phyloP scores from a whole-genome alignment of 2,113 vertebrate genomes.

The Forbesichthys papilliferus region DNA sequence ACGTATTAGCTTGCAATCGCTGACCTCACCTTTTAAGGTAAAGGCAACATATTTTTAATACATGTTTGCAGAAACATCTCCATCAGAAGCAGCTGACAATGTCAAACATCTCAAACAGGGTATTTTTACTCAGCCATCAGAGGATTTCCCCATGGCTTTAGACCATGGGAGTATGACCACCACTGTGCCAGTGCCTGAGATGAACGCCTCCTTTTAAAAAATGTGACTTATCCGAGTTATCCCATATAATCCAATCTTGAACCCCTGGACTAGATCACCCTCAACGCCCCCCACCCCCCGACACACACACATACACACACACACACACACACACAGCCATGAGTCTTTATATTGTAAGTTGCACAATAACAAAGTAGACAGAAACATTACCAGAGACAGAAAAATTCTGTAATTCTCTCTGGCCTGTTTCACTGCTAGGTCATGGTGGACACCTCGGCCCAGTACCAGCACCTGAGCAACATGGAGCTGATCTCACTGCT shows the following conservation, averaged over 20 bases:
- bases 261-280: no score
- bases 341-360: no score
- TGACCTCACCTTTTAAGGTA: no score
- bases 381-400: no score
- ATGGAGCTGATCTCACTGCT: slow-evolving; percentile 93
- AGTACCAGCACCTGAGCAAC: slow-evolving; percentile 90
- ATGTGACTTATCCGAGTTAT: not conserved
- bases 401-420: no score
- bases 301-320: no score
- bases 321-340: no score
- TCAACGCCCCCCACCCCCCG: no score
- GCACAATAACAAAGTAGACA: no score
- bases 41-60: no score
- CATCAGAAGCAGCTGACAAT: slow-evolving; percentile 51
- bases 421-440: slow-evolving; percentile 43
- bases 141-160: slow-evolving; percentile 12
- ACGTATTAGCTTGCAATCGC: no score
- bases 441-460: slow-evolving; percentile 75
- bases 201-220: slow-evolving; percentile 56
- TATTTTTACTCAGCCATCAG: not conserved
- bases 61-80: not conserved
- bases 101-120: slow-evolving; percentile 27
- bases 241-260: no score
- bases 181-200: slow-evolving; percentile 50
- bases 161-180: slow-evolving; percentile 18